Base-by-base conservation (phyloP, 2,797 vertebrate species). In the Sparidentex hasta region DNA sequence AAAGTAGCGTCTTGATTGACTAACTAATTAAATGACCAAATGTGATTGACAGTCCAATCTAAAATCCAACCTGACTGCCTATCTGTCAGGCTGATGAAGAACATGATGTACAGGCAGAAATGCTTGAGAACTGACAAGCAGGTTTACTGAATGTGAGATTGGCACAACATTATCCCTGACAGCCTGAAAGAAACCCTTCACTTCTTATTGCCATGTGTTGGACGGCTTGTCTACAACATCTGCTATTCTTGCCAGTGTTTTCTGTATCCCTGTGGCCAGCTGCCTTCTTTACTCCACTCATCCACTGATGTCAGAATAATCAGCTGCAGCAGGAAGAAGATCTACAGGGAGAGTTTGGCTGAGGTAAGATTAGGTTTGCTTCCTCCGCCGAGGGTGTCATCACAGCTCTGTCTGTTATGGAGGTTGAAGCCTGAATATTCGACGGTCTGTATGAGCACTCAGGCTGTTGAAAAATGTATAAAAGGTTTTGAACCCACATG, bases 221-320 rank as follows among this genome's bases (percentile, higher is more conserved):
- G 20, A 64, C 41, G 50, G 33, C 61, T 65, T 27, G 54, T 74
- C 79, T 70, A 58, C 65, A 75, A 41, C 62, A 72, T 85, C 43
- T 78, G 72, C 38, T 71, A 46, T 54, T 47, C 20, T 43, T 44
- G 56, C 27, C 44, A 65, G 2, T 65, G 72, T 67, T 81, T 68
- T 48, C 69, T 74, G 3, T 21, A 51, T 74, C 64, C 70, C 71
- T 18, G 50, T 68, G 46, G 71, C 58, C 33, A 41, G 79, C 83
- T 84, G 75, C 66, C 48, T 20, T 46, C 71, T 83, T 77, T 11
- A 65, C 43, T 56, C 68, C 50, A 46, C 70, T 70, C 56, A 76
- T 50, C 48, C 38, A 74, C 38, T 63, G 73, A 74, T 83, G 70
- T 81, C 61, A 69, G 64, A 87, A 61, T 73, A 85, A 82, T 78